A percentile compares a stretch with the other conserved stretches of the same genome.
These are phyloP conservation scores for Conomelus anceps DNA, from an alignment of 2,888 invertebrate genomes.

Conservation along the genomic window DNA sequence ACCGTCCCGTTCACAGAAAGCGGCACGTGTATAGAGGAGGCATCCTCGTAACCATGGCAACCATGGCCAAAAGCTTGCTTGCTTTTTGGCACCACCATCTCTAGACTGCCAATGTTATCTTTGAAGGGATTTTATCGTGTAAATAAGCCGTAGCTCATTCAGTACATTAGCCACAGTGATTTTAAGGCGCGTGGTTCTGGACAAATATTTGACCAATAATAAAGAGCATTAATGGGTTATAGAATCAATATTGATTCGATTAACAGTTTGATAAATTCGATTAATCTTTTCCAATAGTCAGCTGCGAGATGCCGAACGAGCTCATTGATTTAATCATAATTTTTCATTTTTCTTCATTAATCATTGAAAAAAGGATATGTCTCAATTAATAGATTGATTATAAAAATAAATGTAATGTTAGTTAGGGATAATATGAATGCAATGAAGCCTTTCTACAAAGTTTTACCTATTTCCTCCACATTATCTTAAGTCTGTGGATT, in stretches of 20 bases:
- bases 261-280: neutral
- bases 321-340: too few species aligned
- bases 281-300: neutral
- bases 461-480: too few species aligned
- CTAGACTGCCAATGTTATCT: neutral
- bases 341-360: too few species aligned
- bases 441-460: too few species aligned
- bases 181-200: neutral
- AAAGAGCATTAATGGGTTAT: neutral
- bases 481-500: too few species aligned
- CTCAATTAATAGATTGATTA: too few species aligned
- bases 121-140: neutral
- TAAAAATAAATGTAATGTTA: too few species aligned
- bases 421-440: too few species aligned
- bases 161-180: neutral
- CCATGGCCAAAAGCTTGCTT: neutral
- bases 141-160: neutral
- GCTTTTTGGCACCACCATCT: neutral
- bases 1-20: neutral
- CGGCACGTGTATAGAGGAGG: neutral
- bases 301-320: neutral
- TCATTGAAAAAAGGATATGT: too few species aligned
- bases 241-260: neutral
- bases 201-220: neutral
- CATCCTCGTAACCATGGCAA: neutral